Conservation (phyloP, 1,140 invertebrate genomes). For the Zaprionus vittiger region DNA sequence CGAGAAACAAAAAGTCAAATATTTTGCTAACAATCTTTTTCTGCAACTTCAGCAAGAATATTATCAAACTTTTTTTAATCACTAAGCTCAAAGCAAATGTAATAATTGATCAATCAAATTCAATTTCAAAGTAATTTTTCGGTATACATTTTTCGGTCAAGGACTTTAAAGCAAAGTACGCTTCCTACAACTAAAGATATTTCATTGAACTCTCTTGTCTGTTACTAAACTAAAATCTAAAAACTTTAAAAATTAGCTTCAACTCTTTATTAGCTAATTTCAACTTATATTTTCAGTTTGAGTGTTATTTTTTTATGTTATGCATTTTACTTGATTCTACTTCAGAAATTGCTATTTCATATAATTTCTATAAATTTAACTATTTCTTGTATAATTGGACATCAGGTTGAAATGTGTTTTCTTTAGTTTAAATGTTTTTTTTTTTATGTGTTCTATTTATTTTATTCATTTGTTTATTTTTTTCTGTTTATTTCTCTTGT, state of each 20-base stretch:
- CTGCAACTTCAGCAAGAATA: slow-evolving; percentile 22
- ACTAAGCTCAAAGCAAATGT: slow-evolving; percentile 57
- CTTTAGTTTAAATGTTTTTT: slow-evolving; percentile 20
- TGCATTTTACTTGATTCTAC: slow-evolving; percentile 49
- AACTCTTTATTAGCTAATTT: slow-evolving; percentile 58
- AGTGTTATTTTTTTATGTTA: slow-evolving; percentile 28
- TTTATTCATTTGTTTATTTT: slow-evolving; percentile 15
- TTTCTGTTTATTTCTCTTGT: slow-evolving; percentile 3
- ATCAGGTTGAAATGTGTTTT: neutral
- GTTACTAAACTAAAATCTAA: slow-evolving; percentile 60
- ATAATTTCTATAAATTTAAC: slow-evolving; percentile 17
- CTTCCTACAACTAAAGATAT: slow-evolving; percentile 54
- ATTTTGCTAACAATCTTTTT: slow-evolving; percentile 22
- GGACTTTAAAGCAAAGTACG: slow-evolving; percentile 60
- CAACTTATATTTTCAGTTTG: slow-evolving; percentile 36
- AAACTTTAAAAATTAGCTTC: slow-evolving; percentile 66
- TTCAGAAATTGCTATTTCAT: slow-evolving; percentile 12
- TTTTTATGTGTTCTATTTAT: slow-evolving; percentile 4
- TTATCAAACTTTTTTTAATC: slow-evolving; percentile 38
- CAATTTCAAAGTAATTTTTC: slow-evolving; percentile 25
- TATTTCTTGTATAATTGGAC: slow-evolving; percentile 20
- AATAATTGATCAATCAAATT: slow-evolving; percentile 40
- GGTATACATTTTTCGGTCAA: slow-evolving; percentile 50
- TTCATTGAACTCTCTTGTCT: slow-evolving; percentile 66
- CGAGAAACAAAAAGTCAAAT: slow-evolving; percentile 10